Conservation (phyloP, 2,797 vertebrate genomes). For the Semotilus atromaculatus region DNA sequence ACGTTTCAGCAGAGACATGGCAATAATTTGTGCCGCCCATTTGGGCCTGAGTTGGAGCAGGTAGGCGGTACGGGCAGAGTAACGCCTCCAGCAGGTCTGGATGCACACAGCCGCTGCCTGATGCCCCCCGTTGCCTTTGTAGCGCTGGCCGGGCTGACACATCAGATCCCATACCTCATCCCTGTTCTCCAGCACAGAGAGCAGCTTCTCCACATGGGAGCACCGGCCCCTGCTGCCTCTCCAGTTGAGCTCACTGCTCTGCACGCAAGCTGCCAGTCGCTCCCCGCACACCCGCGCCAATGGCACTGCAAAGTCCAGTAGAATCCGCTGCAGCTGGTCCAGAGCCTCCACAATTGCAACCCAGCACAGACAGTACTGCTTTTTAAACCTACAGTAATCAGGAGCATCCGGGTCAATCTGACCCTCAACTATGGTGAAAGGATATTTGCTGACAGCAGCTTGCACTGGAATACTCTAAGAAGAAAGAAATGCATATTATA, state of each 20-base stretch:
- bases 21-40: slow-evolving; percentile 82
- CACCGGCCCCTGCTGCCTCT: slow-evolving; percentile 59
- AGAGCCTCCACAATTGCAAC: slow-evolving; percentile 70
- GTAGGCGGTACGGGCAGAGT: slow-evolving; percentile 69
- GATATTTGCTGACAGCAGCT: slow-evolving; percentile 58
- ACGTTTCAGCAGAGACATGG: slow-evolving; percentile 77
- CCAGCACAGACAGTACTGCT: slow-evolving; percentile 76
- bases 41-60: slow-evolving; percentile 70
- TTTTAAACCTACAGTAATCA: slow-evolving; percentile 79
- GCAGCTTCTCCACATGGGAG: slow-evolving; percentile 60
- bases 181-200: slow-evolving; percentile 79
- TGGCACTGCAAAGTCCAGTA: slow-evolving; percentile 79
- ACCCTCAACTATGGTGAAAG: slow-evolving; percentile 75
- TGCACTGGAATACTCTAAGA: slow-evolving; percentile 64
- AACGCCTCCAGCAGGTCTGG: slow-evolving; percentile 81
- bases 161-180: slow-evolving; percentile 71
- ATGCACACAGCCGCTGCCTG: slow-evolving; percentile 76
- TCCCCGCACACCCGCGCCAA: slow-evolving; percentile 75
- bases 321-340: slow-evolving; percentile 73
- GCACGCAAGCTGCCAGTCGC: slow-evolving; percentile 67
- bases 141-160: slow-evolving; percentile 77
- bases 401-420: slow-evolving; percentile 68
- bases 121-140: slow-evolving; percentile 76
- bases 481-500: slow-evolving; percentile 43
- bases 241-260: slow-evolving; percentile 63